Percentiles rank a stretch among this genome's conserved stretches.
Evolutionary conservation across 2,113 vertebrate species (phyloP).

Genomic region (Daphoenositta chrysoptera): DNA sequence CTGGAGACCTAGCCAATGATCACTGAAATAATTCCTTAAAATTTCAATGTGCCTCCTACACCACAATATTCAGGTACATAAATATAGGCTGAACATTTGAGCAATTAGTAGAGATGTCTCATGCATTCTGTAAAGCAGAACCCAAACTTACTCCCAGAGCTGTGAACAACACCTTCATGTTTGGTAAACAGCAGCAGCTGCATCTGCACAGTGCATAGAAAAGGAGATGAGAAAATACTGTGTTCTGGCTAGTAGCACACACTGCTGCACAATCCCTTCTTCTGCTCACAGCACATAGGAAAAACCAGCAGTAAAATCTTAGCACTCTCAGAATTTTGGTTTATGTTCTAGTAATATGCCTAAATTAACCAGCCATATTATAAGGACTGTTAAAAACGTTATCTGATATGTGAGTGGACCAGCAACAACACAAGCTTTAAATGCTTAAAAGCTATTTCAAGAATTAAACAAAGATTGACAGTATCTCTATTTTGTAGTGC

Average conservation of each 20-base stretch:
- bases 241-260: background rate
- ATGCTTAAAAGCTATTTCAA: background rate
- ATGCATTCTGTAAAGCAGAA: background rate
- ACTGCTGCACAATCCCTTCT: background rate
- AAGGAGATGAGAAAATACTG: background rate
- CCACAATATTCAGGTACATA: background rate
- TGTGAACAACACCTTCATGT: background rate
- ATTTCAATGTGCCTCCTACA: background rate
- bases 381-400: background rate
- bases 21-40: background rate
- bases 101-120: background rate
- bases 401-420: background rate
- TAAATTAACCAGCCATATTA: background rate
- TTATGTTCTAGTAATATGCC: background rate
- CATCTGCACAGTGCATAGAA: background rate
- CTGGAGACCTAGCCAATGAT: background rate
- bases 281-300: background rate
- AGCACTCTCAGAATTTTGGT: background rate
- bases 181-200: background rate
- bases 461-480: constrained; percentile 36
- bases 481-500: constrained; percentile 31
- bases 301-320: background rate
- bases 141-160: background rate
- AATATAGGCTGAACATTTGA: background rate
- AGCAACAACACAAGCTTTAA: constrained; percentile 18